Conservation (phyloP, 1,140 invertebrate genomes). For the Linepithema humile region DNA sequence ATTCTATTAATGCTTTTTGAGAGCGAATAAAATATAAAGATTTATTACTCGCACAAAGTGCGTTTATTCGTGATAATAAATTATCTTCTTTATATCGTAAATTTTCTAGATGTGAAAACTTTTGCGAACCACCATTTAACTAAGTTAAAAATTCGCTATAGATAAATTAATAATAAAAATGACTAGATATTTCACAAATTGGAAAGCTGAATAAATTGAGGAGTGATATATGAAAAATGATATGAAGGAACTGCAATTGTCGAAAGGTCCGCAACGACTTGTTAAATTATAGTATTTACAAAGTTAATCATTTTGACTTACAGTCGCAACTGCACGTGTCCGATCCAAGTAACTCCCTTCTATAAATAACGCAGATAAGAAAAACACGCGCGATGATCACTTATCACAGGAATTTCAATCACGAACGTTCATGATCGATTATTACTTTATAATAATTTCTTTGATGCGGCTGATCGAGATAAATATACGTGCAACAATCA, state of each 20-base stretch:
- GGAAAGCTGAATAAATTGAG: background rate
- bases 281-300: background rate
- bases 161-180: background rate
- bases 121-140: constrained; percentile 1
- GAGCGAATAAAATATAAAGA: background rate
- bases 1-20: background rate
- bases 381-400: constrained; percentile 35
- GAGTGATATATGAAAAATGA: background rate
- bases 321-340: background rate
- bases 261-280: constrained; percentile 28
- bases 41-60: background rate
- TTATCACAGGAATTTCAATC: constrained; percentile 32
- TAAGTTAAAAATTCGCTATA: constrained; percentile 7
- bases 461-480: background rate
- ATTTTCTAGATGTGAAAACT: constrained; percentile 26
- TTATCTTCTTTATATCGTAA: background rate
- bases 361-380: background rate
- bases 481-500: background rate
- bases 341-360: constrained; percentile 30
- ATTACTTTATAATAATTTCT: constrained; percentile 12
- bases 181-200: background rate
- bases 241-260: background rate
- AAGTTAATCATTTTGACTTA: constrained; percentile 19
- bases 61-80: background rate
- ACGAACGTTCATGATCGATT: background rate